Base-by-base conservation (phyloP, 2,113 vertebrate species). In the Tachuris rubrigastra region DNA sequence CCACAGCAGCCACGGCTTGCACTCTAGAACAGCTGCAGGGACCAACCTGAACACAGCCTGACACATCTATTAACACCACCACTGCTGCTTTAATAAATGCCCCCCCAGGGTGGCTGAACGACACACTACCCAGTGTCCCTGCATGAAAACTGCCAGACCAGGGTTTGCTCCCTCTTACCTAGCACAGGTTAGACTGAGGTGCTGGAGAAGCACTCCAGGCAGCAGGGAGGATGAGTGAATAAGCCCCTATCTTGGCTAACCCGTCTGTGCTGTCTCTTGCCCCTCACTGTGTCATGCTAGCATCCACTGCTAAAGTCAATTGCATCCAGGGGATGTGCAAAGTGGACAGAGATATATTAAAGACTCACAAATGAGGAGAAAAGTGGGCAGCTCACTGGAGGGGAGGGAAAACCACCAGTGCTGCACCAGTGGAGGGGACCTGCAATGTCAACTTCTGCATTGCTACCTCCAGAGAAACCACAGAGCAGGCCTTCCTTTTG, bases 1-100 rank as follows among this genome's bases (percentile, higher is more conserved):
- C 50, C 1, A 69, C 35, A 30, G 22, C 1, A 1, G 28, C 41
- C 4, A 1, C 1, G 2, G 22, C n/a, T 53, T 0, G 1, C 30
- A 47, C 23, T 44, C 23, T 62, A 30, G 10, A 63, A 53, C 53
- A 90, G 67, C 24, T 5, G 8, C 42, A 81, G 55, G 35, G 49
- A 68, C 28, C 77, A 49, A 33, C 21, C 47, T 27, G 75, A 50
- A 37, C 6, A 41, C 41, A 76, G 66, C 71, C 46, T 69, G 67
- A 66, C 0, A 0, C 2, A 1, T 23, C 46, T 33, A 25, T 37
- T 27, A 67, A 44, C 41, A 74, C 6, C 24, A 23, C 7, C 22
- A 12, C 71, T 63, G 35, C 47, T 65, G 49, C 41, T 82, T 49
- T 18, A 52, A 59, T 24, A 62, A 44, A 47, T 14, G 76, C n/a